Evolutionary conservation across 1,140 invertebrate species (phyloP).

Genomic region (Caenorhabditis elegans): WBcel235 BX284605.5:4857001-4857500

Average conservation of each 20-base stretch:
- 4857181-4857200: background rate
- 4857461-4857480: conserved; percentile 56
- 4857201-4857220: conserved; percentile 26
- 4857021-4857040: too few relatives aligned
- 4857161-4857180: background rate
- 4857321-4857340: conserved; percentile 47
- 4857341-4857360: conserved; percentile 56
- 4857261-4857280: background rate
- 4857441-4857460: conserved; percentile 58
- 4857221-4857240: background rate
- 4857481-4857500: conserved; percentile 57
- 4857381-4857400: conserved; percentile 55
- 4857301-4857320: background rate
- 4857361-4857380: conserved; percentile 51
- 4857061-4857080: too few relatives aligned
- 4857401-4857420: conserved; percentile 46
- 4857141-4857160: background rate
- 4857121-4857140: too few relatives aligned
- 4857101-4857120: background rate
- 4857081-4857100: too few relatives aligned
- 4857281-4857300: background rate
- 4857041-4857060: too few relatives aligned
- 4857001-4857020: too few relatives aligned
- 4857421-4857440: conserved; percentile 57
- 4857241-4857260: background rate